Evolutionary conservation across 2,888 invertebrate genomes (phyloP).

Genomic region (Tinea semifulvella): DNA sequence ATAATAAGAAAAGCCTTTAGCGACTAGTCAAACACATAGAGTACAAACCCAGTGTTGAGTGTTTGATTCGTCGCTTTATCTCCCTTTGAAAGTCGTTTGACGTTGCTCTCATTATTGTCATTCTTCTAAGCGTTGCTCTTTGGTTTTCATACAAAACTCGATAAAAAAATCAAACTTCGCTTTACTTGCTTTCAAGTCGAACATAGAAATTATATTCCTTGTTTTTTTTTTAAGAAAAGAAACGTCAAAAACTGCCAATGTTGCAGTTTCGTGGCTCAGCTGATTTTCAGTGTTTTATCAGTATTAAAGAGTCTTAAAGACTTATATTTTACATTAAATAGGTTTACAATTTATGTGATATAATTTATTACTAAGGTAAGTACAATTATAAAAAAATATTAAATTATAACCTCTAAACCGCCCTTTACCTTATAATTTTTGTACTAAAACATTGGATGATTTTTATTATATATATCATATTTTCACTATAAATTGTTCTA

Average conservation of each 20-base stretch:
- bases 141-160: too few species aligned
- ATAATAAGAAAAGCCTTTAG: too few species aligned
- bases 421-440: neutral
- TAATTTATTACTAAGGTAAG: neutral
- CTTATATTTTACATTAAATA: neutral
- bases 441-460: neutral
- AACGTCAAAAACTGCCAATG: neutral
- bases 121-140: too few species aligned
- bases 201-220: too few species aligned
- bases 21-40: too few species aligned
- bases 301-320: conserved; percentile 1
- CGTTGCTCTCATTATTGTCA: too few species aligned
- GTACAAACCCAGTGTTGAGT: too few species aligned
- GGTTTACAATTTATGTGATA: neutral
- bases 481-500: neutral
- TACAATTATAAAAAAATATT: neutral
- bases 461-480: neutral
- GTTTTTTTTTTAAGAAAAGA: too few species aligned
- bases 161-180: too few species aligned
- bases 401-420: neutral
- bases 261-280: neutral
- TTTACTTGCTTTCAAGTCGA: too few species aligned
- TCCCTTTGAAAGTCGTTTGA: too few species aligned
- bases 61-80: too few species aligned
- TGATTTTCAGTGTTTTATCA: neutral